Base-by-base conservation (phyloP, 2,888 invertebrate species). In the Drosophila eohydei region DNA sequence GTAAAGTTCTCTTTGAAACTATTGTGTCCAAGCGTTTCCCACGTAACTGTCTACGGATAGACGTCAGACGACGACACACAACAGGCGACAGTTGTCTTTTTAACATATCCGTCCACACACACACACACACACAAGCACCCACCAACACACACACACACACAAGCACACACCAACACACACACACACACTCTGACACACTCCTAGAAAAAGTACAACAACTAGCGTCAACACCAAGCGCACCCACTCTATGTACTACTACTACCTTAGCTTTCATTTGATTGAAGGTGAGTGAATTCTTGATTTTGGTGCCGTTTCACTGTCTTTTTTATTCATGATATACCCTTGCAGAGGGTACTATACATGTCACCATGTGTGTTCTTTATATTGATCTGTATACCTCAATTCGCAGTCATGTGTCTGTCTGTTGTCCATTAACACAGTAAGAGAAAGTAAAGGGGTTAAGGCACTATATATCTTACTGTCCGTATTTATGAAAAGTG, bases 201-300 rank as follows among this genome's bases (percentile, higher is more conserved):
- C 67, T 66, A 74, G 74, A 74, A 52, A 74, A 46, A 52, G 14
- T 48, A 66, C 57, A 26, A 40, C 55, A 67, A 56, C 68, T 57
- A 74, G 52, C 68, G 75, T 52, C 57, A 67, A 56, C 67, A 58
- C 52, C 71, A 65, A 55, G 44, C 74, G 71, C 71, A 61, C 68
- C 71, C 65, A 66, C 46, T 50, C 64, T 26, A 32, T 67, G 67
- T 62, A 46, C 72, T 41, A 52, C 72, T 60, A 62, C 72, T 60
- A 62, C 61, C 72, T 69, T 72, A 71, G 72, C 78, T 73, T 71
- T 73, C 72, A 62, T 71, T 73, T 50, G 72, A 73, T 71, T 73
- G 72, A 63, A 73, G 73, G 73, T 73, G 73, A 73, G 73, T 73
- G 78, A 74, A 52, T 57, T 56, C 46, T 73, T 78, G 64, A 78